Percentiles rank a stretch among this genome's conserved stretches.
Evolutionary conservation across 2,888 invertebrate species (phyloP).

Genomic region (Hipparchia sbordonii): DNA sequence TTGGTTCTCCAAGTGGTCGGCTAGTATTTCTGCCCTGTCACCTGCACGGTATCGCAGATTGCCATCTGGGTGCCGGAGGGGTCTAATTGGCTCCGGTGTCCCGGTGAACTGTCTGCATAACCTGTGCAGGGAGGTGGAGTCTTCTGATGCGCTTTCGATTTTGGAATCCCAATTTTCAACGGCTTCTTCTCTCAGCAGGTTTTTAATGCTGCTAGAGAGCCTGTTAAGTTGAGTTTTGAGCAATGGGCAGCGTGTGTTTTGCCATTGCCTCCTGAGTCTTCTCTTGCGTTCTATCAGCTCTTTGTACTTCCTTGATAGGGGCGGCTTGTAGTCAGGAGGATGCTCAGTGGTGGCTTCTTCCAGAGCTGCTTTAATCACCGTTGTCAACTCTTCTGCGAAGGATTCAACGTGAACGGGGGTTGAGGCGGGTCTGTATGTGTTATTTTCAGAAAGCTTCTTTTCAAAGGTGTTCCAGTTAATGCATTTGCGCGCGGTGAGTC

Average conservation of each 20-base stretch:
- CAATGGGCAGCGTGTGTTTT: constrained; percentile 24
- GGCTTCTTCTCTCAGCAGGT: constrained; percentile 6
- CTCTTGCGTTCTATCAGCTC: background rate
- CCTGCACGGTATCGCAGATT: constrained; percentile 20
- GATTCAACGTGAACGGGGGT: background rate
- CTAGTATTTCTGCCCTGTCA: constrained; percentile 35
- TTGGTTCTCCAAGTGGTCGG: constrained; percentile 27
- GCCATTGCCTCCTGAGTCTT: constrained; percentile 26
- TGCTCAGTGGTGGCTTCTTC: rapidly evolving
- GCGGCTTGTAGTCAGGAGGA: background rate
- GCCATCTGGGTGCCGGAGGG: constrained; percentile 22
- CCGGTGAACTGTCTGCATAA: constrained; percentile 18
- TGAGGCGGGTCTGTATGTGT: background rate
- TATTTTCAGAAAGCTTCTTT: no score
- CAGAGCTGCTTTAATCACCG: rapidly evolving
- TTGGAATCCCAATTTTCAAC: constrained; percentile 31
- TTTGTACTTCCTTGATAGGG: background rate
- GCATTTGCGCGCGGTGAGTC: background rate
- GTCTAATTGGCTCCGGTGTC: constrained; percentile 8
- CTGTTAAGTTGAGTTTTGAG: constrained; percentile 23
- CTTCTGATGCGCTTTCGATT: no score
- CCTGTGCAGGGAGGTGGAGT: background rate
- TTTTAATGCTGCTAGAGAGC: background rate
- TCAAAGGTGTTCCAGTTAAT: background rate
- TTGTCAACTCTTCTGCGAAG: background rate